Percentiles rank a stretch among this genome's conserved stretches.
Conservation (phyloP, 1,140 invertebrate genomes). For the Camponotus floridanus region DNA sequence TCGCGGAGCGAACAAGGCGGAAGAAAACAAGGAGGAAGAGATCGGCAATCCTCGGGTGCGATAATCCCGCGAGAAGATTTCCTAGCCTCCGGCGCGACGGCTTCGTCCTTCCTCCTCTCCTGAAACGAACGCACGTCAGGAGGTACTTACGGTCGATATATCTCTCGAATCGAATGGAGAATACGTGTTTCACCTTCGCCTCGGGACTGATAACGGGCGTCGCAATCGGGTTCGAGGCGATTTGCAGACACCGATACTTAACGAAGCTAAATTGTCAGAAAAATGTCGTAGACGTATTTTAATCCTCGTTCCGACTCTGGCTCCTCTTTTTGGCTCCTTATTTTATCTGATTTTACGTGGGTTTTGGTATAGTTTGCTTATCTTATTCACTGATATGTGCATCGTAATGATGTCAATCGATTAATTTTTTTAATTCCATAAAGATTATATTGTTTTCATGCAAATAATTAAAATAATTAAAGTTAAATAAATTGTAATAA, state of each 20-base stretch:
- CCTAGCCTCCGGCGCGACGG: constrained; percentile 27
- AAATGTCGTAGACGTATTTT: constrained; percentile 1
- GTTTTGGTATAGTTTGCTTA: constrained; percentile 15
- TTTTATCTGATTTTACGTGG: neutral
- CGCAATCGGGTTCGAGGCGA: constrained; percentile 35
- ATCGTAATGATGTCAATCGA: neutral
- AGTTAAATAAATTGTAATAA: too few species aligned
- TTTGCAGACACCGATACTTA: constrained; percentile 50
- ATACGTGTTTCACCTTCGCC: constrained; percentile 63
- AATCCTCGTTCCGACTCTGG: neutral
- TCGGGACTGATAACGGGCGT: constrained; percentile 14
- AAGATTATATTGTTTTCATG: too few species aligned
- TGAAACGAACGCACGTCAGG: constrained; percentile 28
- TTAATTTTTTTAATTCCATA: neutral
- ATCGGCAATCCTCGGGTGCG: constrained; percentile 27
- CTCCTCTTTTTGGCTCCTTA: neutral
- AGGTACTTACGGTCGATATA: constrained; percentile 60
- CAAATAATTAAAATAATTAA: too few species aligned
- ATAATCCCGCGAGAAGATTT: constrained; percentile 57
- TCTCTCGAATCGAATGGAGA: constrained; percentile 68
- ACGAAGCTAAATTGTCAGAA: constrained; percentile 60
- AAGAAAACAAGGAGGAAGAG: neutral
- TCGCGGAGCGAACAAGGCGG: neutral
- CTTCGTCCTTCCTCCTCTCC: constrained; percentile 22
- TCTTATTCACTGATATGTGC: neutral